Evolutionary conservation across 2,888 invertebrate genomes (phyloP).

Genomic region (Villa cingulata): DNA sequence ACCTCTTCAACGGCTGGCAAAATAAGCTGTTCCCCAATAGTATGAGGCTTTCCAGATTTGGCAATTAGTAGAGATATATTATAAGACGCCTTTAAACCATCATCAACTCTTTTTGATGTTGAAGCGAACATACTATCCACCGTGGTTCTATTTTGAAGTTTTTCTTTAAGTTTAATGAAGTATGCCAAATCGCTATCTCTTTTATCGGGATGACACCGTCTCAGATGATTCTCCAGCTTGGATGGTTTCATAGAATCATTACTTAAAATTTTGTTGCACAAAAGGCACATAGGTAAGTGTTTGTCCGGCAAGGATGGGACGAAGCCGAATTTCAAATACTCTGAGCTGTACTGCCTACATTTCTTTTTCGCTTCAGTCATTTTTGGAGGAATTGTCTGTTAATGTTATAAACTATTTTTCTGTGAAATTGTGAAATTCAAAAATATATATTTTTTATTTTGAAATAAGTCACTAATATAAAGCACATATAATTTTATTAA

Average conservation of each 20-base stretch:
- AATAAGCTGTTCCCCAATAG: conserved; percentile 17
- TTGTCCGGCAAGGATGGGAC: background rate
- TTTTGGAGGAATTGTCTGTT: background rate
- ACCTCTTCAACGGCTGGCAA: conserved; percentile 23
- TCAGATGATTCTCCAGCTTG: conserved; percentile 8
- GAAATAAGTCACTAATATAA: no score
- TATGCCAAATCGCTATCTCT: conserved; percentile 3
- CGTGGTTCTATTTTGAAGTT: background rate
- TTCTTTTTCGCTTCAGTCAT: background rate
- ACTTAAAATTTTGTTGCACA: conserved; percentile 6
- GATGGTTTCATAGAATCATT: conserved; percentile 8
- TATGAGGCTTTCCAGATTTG: conserved; percentile 6
- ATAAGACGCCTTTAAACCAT: conserved; percentile 5
- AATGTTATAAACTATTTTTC: background rate
- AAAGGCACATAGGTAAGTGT: conserved; percentile 1
- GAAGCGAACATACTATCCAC: background rate
- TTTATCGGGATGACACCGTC: conserved; percentile 5
- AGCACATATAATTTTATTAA: no score
- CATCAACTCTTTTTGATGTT: conserved; percentile 3
- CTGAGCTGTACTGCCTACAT: background rate
- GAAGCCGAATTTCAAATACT: conserved; percentile 6
- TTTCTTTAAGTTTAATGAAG: conserved; percentile 1
- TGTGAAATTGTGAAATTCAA: background rate
- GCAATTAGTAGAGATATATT: conserved; percentile 7
- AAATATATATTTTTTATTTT: no score